A percentile compares a stretch with the other conserved stretches of the same genome.
Evolutionary conservation across 1,140 invertebrate genomes (phyloP).

Genomic region (Drosophila biarmipes): DNA sequence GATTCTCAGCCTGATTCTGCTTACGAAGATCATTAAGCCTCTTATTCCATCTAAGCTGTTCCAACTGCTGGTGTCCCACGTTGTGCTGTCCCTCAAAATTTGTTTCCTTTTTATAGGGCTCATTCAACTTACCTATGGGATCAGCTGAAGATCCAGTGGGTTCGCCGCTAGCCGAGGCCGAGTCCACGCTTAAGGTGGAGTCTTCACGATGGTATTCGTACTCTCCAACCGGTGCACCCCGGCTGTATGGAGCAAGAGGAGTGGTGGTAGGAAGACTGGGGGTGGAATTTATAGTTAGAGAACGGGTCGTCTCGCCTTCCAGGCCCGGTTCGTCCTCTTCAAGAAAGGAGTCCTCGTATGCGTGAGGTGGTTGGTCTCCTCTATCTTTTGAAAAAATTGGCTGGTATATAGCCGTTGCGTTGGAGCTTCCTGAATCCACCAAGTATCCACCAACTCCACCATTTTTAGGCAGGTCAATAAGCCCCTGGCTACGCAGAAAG

Average conservation of each 20-base stretch:
- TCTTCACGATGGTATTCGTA: constrained; percentile 70
- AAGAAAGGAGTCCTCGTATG: constrained; percentile 63
- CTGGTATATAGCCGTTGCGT: constrained; percentile 57
- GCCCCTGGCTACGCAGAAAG: constrained; percentile 69
- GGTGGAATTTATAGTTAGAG: background rate
- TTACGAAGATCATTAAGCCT: constrained; percentile 28
- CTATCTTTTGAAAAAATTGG: constrained; percentile 74
- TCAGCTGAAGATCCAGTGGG: constrained; percentile 48
- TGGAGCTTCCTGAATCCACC: constrained; percentile 59
- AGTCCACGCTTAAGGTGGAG: constrained; percentile 59
- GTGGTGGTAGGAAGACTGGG: constrained; percentile 38
- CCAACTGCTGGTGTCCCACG: constrained; percentile 37
- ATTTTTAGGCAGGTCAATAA: constrained; percentile 55
- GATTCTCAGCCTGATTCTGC: constrained; percentile 28
- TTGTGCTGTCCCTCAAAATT: constrained; percentile 48
- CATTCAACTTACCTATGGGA: constrained; percentile 58
- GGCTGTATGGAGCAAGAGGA: constrained; percentile 49
- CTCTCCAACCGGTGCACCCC: constrained; percentile 5
- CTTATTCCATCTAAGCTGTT: constrained; percentile 1
- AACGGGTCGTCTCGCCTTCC: constrained; percentile 52
- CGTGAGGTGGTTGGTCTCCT: constrained; percentile 77
- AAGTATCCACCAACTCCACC: constrained; percentile 49
- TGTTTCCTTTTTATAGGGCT: constrained; percentile 28
- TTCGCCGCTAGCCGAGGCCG: constrained; percentile 54
- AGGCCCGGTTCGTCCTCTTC: constrained; percentile 73